A percentile compares a stretch with the other conserved stretches of the same genome.
phyloP scores from a whole-genome alignment of 2,888 invertebrate genomes.

The Lumbricus terrestris region DNA sequence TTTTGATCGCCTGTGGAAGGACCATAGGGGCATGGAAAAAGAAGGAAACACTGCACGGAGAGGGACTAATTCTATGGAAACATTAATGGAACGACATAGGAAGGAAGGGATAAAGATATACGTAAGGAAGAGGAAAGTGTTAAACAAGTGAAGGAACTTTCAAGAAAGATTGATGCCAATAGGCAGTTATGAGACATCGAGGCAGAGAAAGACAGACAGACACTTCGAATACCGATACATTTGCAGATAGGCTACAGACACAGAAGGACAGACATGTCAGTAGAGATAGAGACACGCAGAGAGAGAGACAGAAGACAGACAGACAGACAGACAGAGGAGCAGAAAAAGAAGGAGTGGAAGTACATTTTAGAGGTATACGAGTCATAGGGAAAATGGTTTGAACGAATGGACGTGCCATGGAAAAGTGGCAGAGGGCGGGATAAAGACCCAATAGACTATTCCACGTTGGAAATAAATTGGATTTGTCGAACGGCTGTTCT shows the following conservation, averaged over 20 bases:
- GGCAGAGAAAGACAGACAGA: background rate
- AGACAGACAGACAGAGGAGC: background rate
- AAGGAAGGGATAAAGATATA: background rate
- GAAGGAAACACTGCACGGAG: no score
- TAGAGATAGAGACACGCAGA: no score
- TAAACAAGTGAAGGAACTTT: background rate
- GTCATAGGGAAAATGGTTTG: background rate
- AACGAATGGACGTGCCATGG: background rate
- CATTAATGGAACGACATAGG: background rate
- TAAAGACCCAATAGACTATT: background rate
- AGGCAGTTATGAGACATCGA: background rate
- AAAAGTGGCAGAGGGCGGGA: background rate
- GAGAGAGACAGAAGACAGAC: background rate
- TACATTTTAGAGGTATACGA: background rate
- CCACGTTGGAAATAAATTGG: constrained; percentile 16
- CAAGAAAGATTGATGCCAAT: background rate
- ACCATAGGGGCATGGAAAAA: no score
- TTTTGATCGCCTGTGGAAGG: no score
- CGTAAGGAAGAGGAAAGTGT: background rate
- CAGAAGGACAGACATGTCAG: no score
- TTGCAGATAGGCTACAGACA: no score
- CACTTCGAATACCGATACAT: no score
- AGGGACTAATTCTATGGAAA: no score
- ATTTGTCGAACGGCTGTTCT: constrained; percentile 5
- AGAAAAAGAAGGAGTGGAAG: background rate